These are phyloP conservation scores for Diachasmimorpha longicaudata DNA, from an alignment of 1,140 invertebrate genomes.

Conservation along the genomic window DNA sequence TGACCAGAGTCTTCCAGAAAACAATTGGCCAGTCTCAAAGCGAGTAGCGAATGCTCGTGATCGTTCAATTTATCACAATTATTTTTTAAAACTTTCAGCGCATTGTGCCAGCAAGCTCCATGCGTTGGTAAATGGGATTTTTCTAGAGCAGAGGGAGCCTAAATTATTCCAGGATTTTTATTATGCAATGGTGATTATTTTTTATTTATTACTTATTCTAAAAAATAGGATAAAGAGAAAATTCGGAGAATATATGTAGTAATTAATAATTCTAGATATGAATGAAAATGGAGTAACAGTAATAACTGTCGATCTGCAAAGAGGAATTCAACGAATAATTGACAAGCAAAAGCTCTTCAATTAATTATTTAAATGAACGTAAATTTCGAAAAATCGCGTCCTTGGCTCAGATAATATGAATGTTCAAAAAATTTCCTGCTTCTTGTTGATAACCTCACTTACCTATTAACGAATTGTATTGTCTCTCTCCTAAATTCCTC, in stretches of 20 bases:
- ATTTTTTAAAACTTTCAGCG: conserved; percentile 62
- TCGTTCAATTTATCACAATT: conserved; percentile 69
- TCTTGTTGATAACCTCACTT: background rate
- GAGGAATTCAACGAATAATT: too few species aligned
- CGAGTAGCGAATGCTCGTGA: conserved; percentile 67
- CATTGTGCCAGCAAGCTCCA: conserved; percentile 70
- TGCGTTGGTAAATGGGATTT: conserved; percentile 63
- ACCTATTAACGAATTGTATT: background rate
- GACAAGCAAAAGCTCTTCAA: too few species aligned
- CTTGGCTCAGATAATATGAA: background rate
- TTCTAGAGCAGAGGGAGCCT: too few species aligned
- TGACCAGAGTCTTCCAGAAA: conserved; percentile 70
- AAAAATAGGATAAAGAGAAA: too few species aligned
- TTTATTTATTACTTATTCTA: background rate
- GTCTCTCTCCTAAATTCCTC: background rate
- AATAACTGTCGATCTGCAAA: too few species aligned
- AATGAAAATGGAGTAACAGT: too few species aligned
- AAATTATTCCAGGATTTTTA: background rate
- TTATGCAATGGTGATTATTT: background rate
- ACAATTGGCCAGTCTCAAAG: conserved; percentile 71
- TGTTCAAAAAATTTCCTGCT: background rate
- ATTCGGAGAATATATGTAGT: too few species aligned
- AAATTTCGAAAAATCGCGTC: too few species aligned
- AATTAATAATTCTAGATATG: too few species aligned
- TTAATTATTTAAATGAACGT: too few species aligned